These are phyloP conservation scores for Beaufortia kweichowensis DNA, from an alignment of 2,113 vertebrate species.

Conservation along the genomic window DNA sequence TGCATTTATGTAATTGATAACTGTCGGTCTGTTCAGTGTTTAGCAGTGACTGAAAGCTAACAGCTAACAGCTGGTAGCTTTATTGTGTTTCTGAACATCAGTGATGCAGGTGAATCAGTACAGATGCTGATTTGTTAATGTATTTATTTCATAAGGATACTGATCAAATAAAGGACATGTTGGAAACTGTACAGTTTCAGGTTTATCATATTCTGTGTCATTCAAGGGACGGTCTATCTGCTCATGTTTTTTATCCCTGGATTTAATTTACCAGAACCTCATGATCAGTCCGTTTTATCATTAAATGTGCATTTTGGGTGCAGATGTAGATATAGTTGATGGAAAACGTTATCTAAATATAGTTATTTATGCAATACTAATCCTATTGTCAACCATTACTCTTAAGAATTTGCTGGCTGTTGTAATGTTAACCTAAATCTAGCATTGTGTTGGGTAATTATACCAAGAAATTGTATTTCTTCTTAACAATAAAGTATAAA, in stretches of 20 bases:
- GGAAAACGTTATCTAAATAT: no score
- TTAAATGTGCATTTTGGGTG: no score
- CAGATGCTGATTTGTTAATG: neutral
- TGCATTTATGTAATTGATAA: neutral
- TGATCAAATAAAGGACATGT: neutral
- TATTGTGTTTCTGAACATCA: neutral
- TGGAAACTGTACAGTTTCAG: neutral
- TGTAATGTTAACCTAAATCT: neutral
- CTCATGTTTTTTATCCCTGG: no score
- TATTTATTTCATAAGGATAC: no score
- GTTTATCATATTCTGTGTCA: neutral
- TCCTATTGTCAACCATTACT: no score
- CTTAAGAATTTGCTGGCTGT: no score
- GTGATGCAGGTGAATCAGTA: conserved; percentile 1
- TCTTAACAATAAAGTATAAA: neutral
- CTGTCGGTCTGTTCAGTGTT: neutral
- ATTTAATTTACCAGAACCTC: neutral
- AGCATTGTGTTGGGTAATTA: neutral
- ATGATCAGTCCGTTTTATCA: neutral
- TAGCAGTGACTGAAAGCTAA: conserved; percentile 5
- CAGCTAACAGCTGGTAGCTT: conserved; percentile 27
- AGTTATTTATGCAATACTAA: no score
- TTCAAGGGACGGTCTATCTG: neutral
- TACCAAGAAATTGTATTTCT: neutral
- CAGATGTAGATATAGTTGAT: no score